phyloP scores from a whole-genome alignment of 1,140 invertebrate genomes.

The Idris sp. region DNA sequence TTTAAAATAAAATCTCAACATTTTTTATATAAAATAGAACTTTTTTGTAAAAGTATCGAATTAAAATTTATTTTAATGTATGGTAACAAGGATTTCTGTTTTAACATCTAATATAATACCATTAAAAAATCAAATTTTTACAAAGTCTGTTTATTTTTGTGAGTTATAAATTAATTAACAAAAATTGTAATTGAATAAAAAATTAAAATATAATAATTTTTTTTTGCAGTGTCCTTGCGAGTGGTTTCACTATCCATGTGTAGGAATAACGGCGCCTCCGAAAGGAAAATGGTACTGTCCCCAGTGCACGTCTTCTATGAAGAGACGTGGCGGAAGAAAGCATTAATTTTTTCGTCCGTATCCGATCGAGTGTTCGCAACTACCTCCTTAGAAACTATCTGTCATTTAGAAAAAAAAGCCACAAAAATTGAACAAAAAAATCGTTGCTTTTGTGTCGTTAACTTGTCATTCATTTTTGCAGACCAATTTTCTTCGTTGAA shows the following conservation, averaged over 20 bases:
- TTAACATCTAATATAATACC: too few relatives aligned
- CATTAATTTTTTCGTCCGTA: slow-evolving; percentile 77
- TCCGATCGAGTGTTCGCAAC: slow-evolving; percentile 64
- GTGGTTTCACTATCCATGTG: slow-evolving; percentile 99
- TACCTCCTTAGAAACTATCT: slow-evolving; percentile 74
- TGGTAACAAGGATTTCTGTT: too few relatives aligned
- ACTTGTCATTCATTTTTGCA: slow-evolving; percentile 22
- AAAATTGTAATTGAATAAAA: too few relatives aligned
- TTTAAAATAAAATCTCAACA: too few relatives aligned
- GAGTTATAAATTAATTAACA: too few relatives aligned
- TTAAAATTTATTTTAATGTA: too few relatives aligned
- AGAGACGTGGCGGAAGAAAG: slow-evolving; percentile 87
- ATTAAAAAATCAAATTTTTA: too few relatives aligned
- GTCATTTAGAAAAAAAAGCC: slow-evolving; percentile 62
- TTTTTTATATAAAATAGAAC: too few relatives aligned
- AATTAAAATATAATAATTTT: slow-evolving; percentile 9
- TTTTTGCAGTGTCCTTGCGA: slow-evolving; percentile 92
- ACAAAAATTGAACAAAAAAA: slow-evolving; percentile 20
- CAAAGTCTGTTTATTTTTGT: too few relatives aligned
- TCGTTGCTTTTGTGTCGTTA: slow-evolving; percentile 4
- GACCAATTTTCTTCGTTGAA: slow-evolving; percentile 30
- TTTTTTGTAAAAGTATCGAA: too few relatives aligned
- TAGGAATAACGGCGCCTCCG: slow-evolving; percentile 95
- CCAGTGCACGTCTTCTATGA: slow-evolving; percentile 94
- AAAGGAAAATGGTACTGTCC: slow-evolving; percentile 99